These are phyloP conservation scores for Xenus cinereus DNA, from an alignment of 2,113 vertebrate genomes.

Conservation along the genomic window DNA sequence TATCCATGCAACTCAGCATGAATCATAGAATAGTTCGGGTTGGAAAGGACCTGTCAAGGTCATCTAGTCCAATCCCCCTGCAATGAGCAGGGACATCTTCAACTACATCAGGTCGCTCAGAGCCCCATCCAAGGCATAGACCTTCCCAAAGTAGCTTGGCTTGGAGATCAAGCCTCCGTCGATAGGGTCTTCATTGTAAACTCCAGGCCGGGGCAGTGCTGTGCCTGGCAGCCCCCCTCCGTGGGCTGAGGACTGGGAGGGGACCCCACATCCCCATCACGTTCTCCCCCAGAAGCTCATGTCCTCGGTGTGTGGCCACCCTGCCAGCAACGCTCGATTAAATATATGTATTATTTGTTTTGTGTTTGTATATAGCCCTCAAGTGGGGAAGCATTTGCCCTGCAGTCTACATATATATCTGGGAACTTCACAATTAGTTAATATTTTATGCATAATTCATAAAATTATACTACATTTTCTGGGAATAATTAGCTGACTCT, in stretches of 20 bases:
- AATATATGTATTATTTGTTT: neutral
- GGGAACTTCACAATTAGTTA: slow-evolving; percentile 50
- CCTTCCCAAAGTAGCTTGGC: neutral
- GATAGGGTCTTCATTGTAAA: neutral
- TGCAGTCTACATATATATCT: neutral
- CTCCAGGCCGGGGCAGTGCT: neutral
- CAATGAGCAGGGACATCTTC: neutral
- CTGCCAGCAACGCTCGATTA: neutral
- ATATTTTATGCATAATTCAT: slow-evolving; percentile 68
- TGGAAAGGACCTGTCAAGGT: neutral
- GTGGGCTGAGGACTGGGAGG: neutral
- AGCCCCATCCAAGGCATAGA: neutral
- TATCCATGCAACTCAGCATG: neutral
- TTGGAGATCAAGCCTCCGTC: neutral
- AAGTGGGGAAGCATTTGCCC: slow-evolving; percentile 24
- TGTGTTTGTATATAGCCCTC: neutral
- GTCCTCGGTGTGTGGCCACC: neutral
- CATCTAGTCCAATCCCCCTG: neutral
- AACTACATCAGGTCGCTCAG: neutral
- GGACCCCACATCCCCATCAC: neutral
- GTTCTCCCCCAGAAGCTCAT: neutral
- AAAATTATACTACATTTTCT: slow-evolving; percentile 56
- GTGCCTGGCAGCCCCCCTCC: neutral
- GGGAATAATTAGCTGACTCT: slow-evolving; percentile 66
- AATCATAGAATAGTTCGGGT: neutral